Evolutionary conservation across 2,888 invertebrate genomes (phyloP).

Genomic region (Agrochola litura): DNA sequence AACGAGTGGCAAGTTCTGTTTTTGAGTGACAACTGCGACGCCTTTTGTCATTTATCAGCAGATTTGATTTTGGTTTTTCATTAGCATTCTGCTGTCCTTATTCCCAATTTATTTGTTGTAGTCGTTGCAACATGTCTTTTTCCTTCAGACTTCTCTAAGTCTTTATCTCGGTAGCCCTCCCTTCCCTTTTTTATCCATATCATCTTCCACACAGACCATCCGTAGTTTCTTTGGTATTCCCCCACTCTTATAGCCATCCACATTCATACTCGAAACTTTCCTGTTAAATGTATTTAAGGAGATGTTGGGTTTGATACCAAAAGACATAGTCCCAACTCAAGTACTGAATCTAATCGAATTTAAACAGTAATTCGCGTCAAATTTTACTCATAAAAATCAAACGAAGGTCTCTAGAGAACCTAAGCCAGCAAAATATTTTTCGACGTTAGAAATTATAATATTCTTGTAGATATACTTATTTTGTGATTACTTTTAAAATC

Average conservation of each 20-base stretch:
- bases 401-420: neutral
- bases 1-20: slow-evolving; percentile 75
- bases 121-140: too few relatives aligned
- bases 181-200: neutral
- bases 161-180: too few relatives aligned
- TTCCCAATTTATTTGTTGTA: neutral
- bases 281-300: neutral
- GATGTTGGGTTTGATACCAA: neutral
- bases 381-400: neutral
- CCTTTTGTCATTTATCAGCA: slow-evolving; percentile 47
- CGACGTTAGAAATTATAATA: neutral
- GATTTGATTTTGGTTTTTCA: slow-evolving; percentile 27
- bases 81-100: rapidly evolving
- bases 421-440: neutral
- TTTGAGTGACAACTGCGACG: slow-evolving; percentile 67
- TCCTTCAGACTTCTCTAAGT: neutral
- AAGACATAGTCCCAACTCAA: neutral
- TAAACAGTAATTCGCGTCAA: neutral
- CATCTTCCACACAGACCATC: neutral
- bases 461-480: neutral
- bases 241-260: neutral
- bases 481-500: neutral
- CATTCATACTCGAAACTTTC: neutral
- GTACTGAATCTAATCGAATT: neutral
- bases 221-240: neutral